phyloP scores from a whole-genome alignment of 2,797 vertebrate genomes.

The Tapera naevia region DNA sequence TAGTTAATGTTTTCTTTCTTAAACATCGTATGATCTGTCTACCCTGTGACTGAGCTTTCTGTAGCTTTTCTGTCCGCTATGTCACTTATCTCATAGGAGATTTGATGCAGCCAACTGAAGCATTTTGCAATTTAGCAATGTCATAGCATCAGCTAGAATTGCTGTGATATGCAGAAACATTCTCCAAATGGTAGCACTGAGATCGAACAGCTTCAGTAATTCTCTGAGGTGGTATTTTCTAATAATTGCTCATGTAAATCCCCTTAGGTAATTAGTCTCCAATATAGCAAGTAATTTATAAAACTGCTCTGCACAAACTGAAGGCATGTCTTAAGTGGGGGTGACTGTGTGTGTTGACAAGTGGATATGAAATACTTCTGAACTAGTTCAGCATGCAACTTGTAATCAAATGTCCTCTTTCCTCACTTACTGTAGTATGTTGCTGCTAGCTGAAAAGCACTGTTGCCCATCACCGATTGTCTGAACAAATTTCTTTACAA shows the following conservation, averaged over 20 bases:
- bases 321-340: background rate
- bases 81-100: background rate
- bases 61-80: background rate
- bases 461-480: background rate
- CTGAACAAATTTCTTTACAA: background rate
- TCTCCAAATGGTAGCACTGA: background rate
- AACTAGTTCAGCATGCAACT: background rate
- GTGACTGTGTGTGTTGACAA: background rate
- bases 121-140: background rate
- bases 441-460: background rate
- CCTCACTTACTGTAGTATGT: background rate
- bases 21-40: background rate
- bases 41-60: background rate
- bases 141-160: background rate
- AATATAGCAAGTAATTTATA: background rate
- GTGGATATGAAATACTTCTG: background rate
- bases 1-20: background rate
- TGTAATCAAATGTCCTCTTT: background rate
- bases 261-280: background rate
- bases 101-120: background rate
- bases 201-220: background rate
- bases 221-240: background rate
- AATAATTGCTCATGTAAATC: background rate
- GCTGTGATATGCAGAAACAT: background rate
- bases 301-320: background rate